Evolutionary conservation across 2,113 vertebrate species (phyloP), one percentile per base, ranked within the genome.

Genomic region (Emydura subglobosa): DNA sequence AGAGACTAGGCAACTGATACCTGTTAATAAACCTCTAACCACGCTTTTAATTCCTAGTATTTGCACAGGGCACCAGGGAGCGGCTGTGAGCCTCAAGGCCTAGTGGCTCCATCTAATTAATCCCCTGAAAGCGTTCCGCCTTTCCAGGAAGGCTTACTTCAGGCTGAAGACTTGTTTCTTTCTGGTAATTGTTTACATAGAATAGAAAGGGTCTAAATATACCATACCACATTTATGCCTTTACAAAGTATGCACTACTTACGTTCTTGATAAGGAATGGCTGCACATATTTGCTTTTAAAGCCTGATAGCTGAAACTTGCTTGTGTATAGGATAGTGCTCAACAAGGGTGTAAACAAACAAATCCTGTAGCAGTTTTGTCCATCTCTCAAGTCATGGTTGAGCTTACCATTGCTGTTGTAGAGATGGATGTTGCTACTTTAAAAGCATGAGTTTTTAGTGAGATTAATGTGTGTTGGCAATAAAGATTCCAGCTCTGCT

Each of bases 31-130:
- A 86, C 88, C 90, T 89, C 93, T 95, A 92, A 87, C 82, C 91
- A 86, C 92, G 84, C 80, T 87, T 97, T 96, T 95, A 96, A 97
- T 92, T 97, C 74, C 86, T 53, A 82, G 59, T 80, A 83, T 94
- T 97, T 96, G 91, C 89, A 83, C 84, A 96, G 91, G 79, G 86
- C 95, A 93, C 92, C 16, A 76, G 94, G 79, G 68, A 96, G 96
- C 95, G 96, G 95, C 97, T 98, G 85, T 90, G 95, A 57, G 87
- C 95, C 97, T 98, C 92, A 88, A 97, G 96, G 95, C 94, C 92
- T 97, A 84, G 86, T 95, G 82, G n/a, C 84, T 96, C 92, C 92
- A 78, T 95, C 83, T 97, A 89, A 97, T 97, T 97, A 97, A 88
- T 98, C 97, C 95, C 95, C 49, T 88, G 91, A 93, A 97, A 89